Base-by-base conservation (phyloP, 2,113 vertebrate species). In the Synchiropus splendidus region DNA sequence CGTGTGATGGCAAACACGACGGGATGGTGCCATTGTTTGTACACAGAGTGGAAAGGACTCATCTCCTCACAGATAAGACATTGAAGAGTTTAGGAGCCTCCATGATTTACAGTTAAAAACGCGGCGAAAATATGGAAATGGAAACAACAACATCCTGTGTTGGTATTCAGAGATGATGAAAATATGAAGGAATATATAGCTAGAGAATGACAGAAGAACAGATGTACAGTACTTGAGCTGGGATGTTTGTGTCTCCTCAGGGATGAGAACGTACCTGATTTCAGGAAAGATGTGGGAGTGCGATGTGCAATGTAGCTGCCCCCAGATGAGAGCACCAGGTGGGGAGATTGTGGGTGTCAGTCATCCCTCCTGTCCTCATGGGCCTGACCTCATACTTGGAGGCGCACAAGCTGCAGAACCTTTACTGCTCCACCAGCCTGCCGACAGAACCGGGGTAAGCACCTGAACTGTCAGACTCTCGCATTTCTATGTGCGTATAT, bases 201-300 rank as follows among this genome's bases (percentile, higher is more conserved):
- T n/a, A n/a, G n/a, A n/a, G n/a, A n/a, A n/a, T n/a, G n/a, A n/a
- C n/a, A n/a, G n/a, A n/a, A n/a, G n/a, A n/a, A n/a, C n/a, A n/a
- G n/a, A n/a, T n/a, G n/a, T n/a, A n/a, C 9, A 60, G 15, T 16
- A 4, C 0, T 79, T 83, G 32, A 2, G 3, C 1, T 44, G 18
- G 36, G 33, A 17, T 39, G 12, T 0, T 9, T 69, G 16, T 53
- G 61, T 61, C 33, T 58, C 5, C 8, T 39, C 64, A 97, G 94
- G 91, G 45, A 69, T 94, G 67, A 92, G 90, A 81, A 97, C 94
- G 16, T 96, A 89, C 70, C 85, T 97, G 81, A 96, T 97, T 75
- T 94, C 94, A 4, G 94, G 94, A 39, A 87, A 85, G 79, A 90
- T 87, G 81, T 60, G 67, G 33, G 77, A 88, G 64, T 81, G 85